phyloP scores from a whole-genome alignment of 2,113 vertebrate genomes.

The Sylvicapra grimmia region DNA sequence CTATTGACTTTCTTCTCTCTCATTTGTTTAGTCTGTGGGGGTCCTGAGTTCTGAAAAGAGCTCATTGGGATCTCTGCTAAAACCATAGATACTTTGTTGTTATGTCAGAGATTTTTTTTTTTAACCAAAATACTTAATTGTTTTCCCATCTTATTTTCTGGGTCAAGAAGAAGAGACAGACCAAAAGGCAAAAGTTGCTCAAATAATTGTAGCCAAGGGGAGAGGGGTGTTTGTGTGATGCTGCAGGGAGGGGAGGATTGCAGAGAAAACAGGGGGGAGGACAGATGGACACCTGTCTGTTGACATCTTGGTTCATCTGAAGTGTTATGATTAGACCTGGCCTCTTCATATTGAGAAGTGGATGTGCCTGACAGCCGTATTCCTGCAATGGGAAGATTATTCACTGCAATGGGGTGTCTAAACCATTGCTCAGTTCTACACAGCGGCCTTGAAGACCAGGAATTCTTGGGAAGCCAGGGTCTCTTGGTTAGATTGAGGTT shows the following conservation, averaged over 20 bases:
- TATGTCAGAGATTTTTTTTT: neutral
- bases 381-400: neutral
- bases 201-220: neutral
- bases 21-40: neutral
- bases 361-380: neutral
- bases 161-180: neutral
- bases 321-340: neutral
- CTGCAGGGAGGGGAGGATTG: neutral
- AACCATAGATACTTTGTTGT: neutral
- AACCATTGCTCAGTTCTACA: neutral
- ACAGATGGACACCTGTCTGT: neutral
- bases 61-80: neutral
- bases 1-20: neutral
- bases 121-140: neutral
- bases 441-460: neutral
- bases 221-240: neutral
- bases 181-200: neutral
- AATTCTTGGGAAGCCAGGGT: neutral
- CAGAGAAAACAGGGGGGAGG: neutral
- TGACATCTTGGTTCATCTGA: neutral
- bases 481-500: neutral
- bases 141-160: neutral
- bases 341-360: neutral
- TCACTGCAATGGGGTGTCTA: neutral
- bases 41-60: neutral